Evolutionary conservation across 2,797 vertebrate species (phyloP), one percentile per base, ranked within the genome.

Genomic region (Coregonus sp.): DNA sequence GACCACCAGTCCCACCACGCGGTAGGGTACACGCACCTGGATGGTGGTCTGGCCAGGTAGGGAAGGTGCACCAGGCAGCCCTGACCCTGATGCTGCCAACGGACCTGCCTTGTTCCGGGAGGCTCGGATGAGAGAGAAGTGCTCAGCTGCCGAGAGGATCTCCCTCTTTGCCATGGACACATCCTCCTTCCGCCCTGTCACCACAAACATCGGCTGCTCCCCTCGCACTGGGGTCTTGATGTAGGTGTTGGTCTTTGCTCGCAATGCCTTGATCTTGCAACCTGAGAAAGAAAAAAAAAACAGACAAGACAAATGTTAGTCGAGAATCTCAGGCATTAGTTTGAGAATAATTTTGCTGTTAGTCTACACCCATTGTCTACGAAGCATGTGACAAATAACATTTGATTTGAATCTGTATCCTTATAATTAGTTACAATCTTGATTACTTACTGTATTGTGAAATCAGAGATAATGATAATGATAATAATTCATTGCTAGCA

Each of bases 161-260:
- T 98, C 97, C 86, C 96, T 95, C 92, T 98, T 98, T 51, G 97
- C 97, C 96, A 96, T 97, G 80, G 94, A 92, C 70, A 98, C 97
- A 0, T 99, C 97, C 87, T 99, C 97, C 86, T 97, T 98, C 7
- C 97, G 94, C 1, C 97, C 97, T 0, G 97, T 99, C 86, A 99
- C 97, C 0, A 98, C 96, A 79, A 99, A 99, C 82, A 98, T 80
- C 0, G 97, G 97, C 81, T 99, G 96, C 87, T 99, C 97, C n/a
- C 97, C 97, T 68, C 97, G 95, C 81, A 99, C 96, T 0, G 97
- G 97, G 2, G 97, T 98, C 92, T 99, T 99, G 76, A 99, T 98
- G 85, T 99, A 99, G 0, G 97, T 98, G 86, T 98, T 99, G 56
- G 97, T 99, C 92, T 99, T 99, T 82, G 97, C 96, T 91, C 97